phyloP scores from a whole-genome alignment of 2,113 vertebrate genomes.

The Lepidothrix coronata region DNA sequence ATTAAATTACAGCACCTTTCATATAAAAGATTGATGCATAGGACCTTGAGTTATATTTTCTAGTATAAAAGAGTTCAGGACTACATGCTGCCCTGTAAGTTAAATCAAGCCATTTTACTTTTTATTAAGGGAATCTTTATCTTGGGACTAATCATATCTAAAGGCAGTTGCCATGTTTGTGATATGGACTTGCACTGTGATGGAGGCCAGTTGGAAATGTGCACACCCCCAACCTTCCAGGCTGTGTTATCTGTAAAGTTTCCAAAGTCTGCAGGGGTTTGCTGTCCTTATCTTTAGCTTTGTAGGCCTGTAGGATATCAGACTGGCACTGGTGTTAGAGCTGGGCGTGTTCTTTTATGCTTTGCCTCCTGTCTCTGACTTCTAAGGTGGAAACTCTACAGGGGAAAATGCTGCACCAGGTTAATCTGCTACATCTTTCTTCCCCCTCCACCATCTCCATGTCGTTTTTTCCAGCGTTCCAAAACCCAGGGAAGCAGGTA shows the following conservation, averaged over 20 bases:
- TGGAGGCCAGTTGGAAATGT: neutral
- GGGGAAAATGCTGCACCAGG: neutral
- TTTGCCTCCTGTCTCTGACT: neutral
- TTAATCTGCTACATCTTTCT: neutral
- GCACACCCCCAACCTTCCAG: neutral
- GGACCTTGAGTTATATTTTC: neutral
- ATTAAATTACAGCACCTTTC: neutral
- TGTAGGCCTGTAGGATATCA: neutral
- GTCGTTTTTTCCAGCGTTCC: neutral
- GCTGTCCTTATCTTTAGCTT: neutral
- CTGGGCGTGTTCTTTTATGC: neutral
- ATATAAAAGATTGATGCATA: neutral
- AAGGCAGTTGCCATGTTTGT: neutral
- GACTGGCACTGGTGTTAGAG: neutral
- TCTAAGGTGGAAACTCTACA: neutral
- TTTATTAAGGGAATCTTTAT: neutral
- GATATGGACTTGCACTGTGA: rapidly evolving
- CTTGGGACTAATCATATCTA: neutral
- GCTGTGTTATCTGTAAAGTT: neutral
- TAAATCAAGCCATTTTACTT: neutral
- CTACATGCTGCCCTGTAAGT: neutral
- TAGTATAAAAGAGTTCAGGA: neutral
- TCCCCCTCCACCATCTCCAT: neutral
- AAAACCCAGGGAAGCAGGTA: neutral
- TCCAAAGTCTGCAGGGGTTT: neutral